phyloP scores from a whole-genome alignment of 1,140 invertebrate species.

The Brachionus rubens region DNA sequence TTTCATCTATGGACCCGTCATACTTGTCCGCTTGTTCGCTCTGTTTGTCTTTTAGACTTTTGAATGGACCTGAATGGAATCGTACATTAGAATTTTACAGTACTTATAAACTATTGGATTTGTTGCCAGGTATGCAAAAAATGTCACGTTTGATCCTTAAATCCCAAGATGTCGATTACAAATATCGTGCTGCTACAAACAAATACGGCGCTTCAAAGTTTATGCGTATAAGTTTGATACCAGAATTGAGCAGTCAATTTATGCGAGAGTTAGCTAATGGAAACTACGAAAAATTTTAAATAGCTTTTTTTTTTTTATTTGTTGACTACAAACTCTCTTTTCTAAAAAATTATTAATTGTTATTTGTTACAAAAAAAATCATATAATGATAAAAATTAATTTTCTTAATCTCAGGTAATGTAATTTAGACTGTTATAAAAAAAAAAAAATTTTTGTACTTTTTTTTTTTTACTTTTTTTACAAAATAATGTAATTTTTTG shows the following conservation, averaged over 20 bases:
- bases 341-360: slow-evolving; percentile 29
- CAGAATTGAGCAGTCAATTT: slow-evolving; percentile 57
- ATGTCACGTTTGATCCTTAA: slow-evolving; percentile 60
- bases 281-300: slow-evolving; percentile 13
- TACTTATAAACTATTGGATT: slow-evolving; percentile 58
- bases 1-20: slow-evolving; percentile 77
- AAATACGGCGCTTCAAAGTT: slow-evolving; percentile 63
- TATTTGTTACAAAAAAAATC: slow-evolving; percentile 15
- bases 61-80: slow-evolving; percentile 57
- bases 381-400: too few species aligned
- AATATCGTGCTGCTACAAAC: slow-evolving; percentile 58
- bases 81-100: slow-evolving; percentile 61
- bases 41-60: slow-evolving; percentile 67
- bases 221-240: slow-evolving; percentile 60
- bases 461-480: background rate
- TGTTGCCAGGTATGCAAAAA: slow-evolving; percentile 57
- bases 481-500: background rate
- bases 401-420: slow-evolving; percentile 35
- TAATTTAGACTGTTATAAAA: slow-evolving; percentile 4
- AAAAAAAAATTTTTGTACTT: background rate
- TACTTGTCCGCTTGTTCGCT: slow-evolving; percentile 72
- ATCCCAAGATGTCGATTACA: slow-evolving; percentile 54
- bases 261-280: slow-evolving; percentile 53
- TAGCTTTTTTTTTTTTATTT: too few species aligned
- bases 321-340: too few species aligned